Base-by-base conservation (phyloP, 2,888 invertebrate species). In the Hypolimnas misippus region DNA sequence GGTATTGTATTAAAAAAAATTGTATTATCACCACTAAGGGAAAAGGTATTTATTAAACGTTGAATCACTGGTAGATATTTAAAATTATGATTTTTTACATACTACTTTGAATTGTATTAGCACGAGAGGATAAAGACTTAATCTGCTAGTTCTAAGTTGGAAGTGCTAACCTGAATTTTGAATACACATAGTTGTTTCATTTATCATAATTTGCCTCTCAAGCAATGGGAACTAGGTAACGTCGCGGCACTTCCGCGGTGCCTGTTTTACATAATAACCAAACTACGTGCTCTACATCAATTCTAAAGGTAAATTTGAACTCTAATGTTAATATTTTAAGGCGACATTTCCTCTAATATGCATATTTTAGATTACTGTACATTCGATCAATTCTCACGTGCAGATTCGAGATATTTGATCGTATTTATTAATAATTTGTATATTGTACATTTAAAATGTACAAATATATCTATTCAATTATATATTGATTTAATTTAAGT, bases 241-340 rank as follows among this genome's bases (percentile, higher is more conserved):
- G 82, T 82, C 76, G 78, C 74, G 76, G 82, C 82, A 81, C 84
- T 87, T 87, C 84, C 85, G 80, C 69, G 72, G 83, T 80, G 78
- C 83, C 84, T 82, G 83, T 89, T 90, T 89, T 89, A 84, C 89
- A 90, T 89, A 87, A 87, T 89, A 86, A 85, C 85, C 73, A 69
- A 82, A 83, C 81, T 84, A 79, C 83, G 82, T 81, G 75, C 79
- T 78, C 79, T 71, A 73, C 71, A 76, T 75, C 71, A 71, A 66
- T 63, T 62, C 63, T 70, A 67, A 71, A 60, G 51, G 70, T 67
- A 68, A 82, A 78, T 80, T 76, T 76, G 63, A 73, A 77, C 82
- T 80, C 68, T 85, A 81, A 74, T 72, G 63, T 72, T 57, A 52
- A 63, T 62, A 40, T 16, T 21, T 69, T 79, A 83, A 76, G 73